A percentile compares a stretch with the other conserved stretches of the same genome.
phyloP scores from a whole-genome alignment of 1,140 invertebrate species.

The Aleiodes sp. region DNA sequence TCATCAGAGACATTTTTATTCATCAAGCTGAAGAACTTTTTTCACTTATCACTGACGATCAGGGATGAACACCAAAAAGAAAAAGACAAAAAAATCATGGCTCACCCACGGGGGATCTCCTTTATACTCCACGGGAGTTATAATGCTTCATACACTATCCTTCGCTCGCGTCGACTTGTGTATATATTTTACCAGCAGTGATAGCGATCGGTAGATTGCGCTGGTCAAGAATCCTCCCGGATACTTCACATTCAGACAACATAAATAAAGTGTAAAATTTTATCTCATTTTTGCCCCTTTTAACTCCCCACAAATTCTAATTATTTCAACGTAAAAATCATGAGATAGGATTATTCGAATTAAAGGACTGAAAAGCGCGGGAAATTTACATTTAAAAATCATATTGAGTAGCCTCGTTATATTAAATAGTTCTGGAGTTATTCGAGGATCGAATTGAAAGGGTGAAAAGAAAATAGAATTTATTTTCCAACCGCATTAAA shows the following conservation, averaged over 20 bases:
- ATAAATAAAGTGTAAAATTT: background rate
- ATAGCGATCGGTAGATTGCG: slow-evolving; percentile 28
- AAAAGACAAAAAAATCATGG: no score
- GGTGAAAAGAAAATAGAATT: no score
- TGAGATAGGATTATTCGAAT: no score
- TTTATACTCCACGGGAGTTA: slow-evolving; percentile 24
- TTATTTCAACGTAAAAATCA: no score
- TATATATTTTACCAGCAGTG: slow-evolving; percentile 29
- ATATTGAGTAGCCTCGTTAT: no score
- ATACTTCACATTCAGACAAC: slow-evolving; percentile 16
- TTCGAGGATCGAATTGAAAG: no score
- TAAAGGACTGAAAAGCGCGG: no score
- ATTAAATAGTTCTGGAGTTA: no score
- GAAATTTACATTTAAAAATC: no score
- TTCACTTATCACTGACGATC: background rate
- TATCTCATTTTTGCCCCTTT: no score
- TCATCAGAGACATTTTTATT: background rate
- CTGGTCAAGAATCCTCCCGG: slow-evolving; percentile 35
- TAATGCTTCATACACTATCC: slow-evolving; percentile 5
- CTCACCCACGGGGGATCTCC: slow-evolving; percentile 12
- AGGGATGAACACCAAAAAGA: background rate
- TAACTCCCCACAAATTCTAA: no score
- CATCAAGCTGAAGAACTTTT: background rate
- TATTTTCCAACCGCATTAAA: no score
- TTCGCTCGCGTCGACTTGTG: background rate